Evolutionary conservation across 2,113 vertebrate genomes (phyloP).

Genomic region (Limanda limanda): DNA sequence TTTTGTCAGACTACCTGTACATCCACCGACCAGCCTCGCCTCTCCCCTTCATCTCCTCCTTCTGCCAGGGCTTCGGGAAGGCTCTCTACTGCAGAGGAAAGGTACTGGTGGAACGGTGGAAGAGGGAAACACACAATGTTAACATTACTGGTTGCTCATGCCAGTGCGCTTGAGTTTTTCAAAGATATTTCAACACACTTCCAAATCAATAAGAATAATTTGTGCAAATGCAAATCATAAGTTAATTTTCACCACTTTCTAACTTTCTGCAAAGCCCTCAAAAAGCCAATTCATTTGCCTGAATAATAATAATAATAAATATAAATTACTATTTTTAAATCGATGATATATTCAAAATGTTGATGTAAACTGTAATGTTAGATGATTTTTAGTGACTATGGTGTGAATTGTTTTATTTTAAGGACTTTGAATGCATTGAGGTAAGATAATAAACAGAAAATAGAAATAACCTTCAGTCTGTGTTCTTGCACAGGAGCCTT

Average conservation of each 20-base stretch:
- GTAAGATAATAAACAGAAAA: slow-evolving; percentile 80
- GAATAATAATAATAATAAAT: too few species aligned
- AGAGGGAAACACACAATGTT: not conserved
- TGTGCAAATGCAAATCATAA: too few species aligned
- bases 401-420: slow-evolving; percentile 6
- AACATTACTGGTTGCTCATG: not conserved
- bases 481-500: slow-evolving; percentile 86
- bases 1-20: slow-evolving; percentile 82
- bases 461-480: slow-evolving; percentile 83
- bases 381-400: slow-evolving; percentile 2
- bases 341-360: slow-evolving; percentile 4
- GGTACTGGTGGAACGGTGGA: slow-evolving; percentile 67
- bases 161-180: not conserved
- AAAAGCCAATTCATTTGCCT: too few species aligned
- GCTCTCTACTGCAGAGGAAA: slow-evolving; percentile 86
- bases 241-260: too few species aligned
- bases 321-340: not conserved
- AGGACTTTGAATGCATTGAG: slow-evolving; percentile 32
- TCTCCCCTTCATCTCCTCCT: slow-evolving; percentile 90
- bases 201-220: too few species aligned
- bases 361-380: slow-evolving; percentile 7
- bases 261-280: too few species aligned
- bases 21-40: slow-evolving; percentile 81
- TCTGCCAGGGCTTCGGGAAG: slow-evolving; percentile 93
- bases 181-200: not conserved